These are phyloP conservation scores for Zoroaster sp. DNA, from an alignment of 53 echinoderm and acorn worm species.

Conservation along the genomic window DNA sequence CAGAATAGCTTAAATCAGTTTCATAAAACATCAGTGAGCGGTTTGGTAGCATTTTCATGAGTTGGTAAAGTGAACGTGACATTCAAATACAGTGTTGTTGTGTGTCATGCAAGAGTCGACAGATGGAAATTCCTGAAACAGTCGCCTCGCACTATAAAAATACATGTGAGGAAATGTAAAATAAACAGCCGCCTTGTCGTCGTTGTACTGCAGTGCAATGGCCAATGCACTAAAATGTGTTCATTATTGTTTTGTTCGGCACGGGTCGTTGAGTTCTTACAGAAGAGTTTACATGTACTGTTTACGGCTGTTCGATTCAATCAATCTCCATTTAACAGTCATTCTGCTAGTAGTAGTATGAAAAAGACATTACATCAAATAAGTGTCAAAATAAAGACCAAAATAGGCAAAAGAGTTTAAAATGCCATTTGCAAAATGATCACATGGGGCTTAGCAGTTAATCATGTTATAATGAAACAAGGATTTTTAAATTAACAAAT, in stretches of 20 bases:
- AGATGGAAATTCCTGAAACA: constrained; percentile 30
- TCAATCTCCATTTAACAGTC: no score
- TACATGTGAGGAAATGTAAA: neutral
- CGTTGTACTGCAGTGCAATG: neutral
- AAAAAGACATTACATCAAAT: no score
- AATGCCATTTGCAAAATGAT: no score
- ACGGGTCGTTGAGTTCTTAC: constrained; percentile 43
- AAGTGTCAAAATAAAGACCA: no score
- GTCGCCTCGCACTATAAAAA: constrained; percentile 19
- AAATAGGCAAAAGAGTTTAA: no score
- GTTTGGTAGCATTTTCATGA: neutral
- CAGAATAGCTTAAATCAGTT: neutral
- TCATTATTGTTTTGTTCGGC: neutral
- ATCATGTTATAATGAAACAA: no score
- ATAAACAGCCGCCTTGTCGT: constrained; percentile 9
- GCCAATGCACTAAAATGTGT: neutral
- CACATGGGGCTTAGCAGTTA: no score
- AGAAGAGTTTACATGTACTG: neutral
- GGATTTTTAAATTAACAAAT: no score
- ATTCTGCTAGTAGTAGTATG: no score
- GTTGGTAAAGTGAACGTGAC: neutral
- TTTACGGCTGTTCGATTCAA: constrained; percentile 27
- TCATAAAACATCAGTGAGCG: neutral
- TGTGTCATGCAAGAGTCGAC: neutral
- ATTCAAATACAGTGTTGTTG: neutral